Base-by-base conservation (phyloP, 2,888 invertebrate genomes). In the Liodrosophila aerea region DNA sequence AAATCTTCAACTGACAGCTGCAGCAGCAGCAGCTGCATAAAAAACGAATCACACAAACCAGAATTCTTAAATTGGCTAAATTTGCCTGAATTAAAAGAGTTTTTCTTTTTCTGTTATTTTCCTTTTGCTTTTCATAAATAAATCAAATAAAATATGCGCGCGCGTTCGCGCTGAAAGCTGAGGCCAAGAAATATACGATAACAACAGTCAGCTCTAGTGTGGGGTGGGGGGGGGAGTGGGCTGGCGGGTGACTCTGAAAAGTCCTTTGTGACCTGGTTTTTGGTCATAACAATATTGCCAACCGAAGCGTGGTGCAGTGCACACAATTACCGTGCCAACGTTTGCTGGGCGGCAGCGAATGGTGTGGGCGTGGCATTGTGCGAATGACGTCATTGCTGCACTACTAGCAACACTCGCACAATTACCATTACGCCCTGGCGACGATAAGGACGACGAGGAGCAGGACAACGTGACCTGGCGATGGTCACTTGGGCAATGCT, bases 211-310 rank as follows among this genome's bases (percentile, higher is more conserved):
- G 46, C 33, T 16, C 13, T 18, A 30, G 15, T 9, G 27, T 18
- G 49, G 33, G 36, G 46, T 15, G 12, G 11, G 39, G 15, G 15
- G 39, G 37, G 71, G 13, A 4, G 15, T 31, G 30, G 43, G 16
- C 43, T 13, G 18, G 15, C 36, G 36, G 58, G 52, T 36, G 34
- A 39, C 31, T 11, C 47, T 34, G 52, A 51, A 71, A 66, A 67
- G 68, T 86, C 77, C 76, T 81, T 82, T 85, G 80, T 85, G 87
- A 85, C 87, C 85, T 85, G 85, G 86, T 87, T 82, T 87, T 85
- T 71, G 85, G 80, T 76, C 86, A 82, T 76, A 75, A 76, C 76
- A 75, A 76, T 73, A 86, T 77, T 81, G 85, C 80, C 77, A 74
- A 73, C 67, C 66, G 62, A 82, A 86, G 72, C 73, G 74, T 67